Conservation (phyloP, 1,140 invertebrate species). For the Danaus plexippus region DNA sequence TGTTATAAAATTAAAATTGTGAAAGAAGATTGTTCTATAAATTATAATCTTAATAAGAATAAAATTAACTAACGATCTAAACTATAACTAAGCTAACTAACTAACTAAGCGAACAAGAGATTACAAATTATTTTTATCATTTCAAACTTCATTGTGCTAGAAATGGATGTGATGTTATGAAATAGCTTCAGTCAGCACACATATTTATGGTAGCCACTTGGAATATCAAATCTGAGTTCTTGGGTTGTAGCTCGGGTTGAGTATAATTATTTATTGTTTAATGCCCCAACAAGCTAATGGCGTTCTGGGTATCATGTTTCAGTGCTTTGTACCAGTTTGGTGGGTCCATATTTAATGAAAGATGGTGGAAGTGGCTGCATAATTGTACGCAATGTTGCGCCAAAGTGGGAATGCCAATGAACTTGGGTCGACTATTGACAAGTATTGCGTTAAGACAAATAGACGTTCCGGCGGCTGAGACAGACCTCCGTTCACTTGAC, state of each 20-base stretch:
- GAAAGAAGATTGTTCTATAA: too few relatives aligned
- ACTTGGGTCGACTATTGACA: constrained; percentile 67
- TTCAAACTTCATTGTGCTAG: too few relatives aligned
- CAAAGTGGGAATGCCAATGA: constrained; percentile 66
- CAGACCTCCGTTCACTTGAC: constrained; percentile 63
- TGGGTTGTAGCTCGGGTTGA: constrained; percentile 36
- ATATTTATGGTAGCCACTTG: too few relatives aligned
- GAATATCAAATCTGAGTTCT: too few relatives aligned
- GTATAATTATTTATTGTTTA: constrained; percentile 61
- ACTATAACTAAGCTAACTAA: too few relatives aligned
- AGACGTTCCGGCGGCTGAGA: constrained; percentile 60
- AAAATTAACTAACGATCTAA: too few relatives aligned
- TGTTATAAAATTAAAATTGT: too few relatives aligned
- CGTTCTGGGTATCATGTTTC: constrained; percentile 60
- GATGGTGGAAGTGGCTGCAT: constrained; percentile 51
- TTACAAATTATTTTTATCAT: too few relatives aligned
- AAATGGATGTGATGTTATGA: too few relatives aligned
- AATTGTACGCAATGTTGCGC: constrained; percentile 62
- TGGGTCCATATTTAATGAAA: constrained; percentile 45
- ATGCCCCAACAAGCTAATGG: constrained; percentile 65
- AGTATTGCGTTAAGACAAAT: constrained; percentile 70
- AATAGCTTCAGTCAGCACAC: too few relatives aligned
- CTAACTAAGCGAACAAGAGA: too few relatives aligned
- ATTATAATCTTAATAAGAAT: too few relatives aligned
- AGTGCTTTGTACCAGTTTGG: constrained; percentile 48